These are phyloP conservation scores for Alauda arvensis DNA, from an alignment of 2,797 vertebrate genomes.

Conservation along the genomic window DNA sequence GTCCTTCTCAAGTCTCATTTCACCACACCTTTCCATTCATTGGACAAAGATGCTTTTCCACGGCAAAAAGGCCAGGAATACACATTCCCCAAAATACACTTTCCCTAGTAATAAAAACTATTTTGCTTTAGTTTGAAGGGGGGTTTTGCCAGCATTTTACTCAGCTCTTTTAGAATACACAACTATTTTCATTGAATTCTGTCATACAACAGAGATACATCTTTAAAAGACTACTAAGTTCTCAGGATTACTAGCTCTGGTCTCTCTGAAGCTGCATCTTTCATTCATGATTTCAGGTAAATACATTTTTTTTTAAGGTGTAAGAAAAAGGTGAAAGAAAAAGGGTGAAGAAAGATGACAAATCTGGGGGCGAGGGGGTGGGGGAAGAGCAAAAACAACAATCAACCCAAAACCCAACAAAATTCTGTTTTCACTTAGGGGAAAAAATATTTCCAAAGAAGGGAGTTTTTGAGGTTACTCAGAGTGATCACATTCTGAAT, in stretches of 20 bases:
- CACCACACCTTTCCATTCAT: not conserved
- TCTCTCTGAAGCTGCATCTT: not conserved
- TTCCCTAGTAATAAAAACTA: not conserved
- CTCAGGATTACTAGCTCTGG: not conserved
- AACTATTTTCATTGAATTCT: not conserved
- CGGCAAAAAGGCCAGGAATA: not conserved
- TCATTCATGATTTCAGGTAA: not conserved
- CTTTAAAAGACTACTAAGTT: not conserved
- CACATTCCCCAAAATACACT: not conserved
- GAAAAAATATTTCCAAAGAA: not conserved
- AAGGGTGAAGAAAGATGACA: not conserved
- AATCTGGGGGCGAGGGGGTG: accelerated
- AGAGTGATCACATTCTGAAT: not conserved
- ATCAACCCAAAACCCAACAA: not conserved
- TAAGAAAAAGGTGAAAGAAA: not conserved
- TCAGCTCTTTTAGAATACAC: not conserved
- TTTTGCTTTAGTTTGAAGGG: not conserved
- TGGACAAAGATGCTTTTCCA: not conserved
- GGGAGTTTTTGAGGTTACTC: not conserved
- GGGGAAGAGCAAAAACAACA: accelerated
- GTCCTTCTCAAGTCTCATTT: not conserved
- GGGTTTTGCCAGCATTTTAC: accelerated
- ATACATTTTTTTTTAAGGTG: not conserved
- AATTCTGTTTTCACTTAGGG: not conserved
- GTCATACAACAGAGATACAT: not conserved